Evolutionary conservation across 2,113 vertebrate species (phyloP).

Genomic region (Mesitornis unicolor): DNA sequence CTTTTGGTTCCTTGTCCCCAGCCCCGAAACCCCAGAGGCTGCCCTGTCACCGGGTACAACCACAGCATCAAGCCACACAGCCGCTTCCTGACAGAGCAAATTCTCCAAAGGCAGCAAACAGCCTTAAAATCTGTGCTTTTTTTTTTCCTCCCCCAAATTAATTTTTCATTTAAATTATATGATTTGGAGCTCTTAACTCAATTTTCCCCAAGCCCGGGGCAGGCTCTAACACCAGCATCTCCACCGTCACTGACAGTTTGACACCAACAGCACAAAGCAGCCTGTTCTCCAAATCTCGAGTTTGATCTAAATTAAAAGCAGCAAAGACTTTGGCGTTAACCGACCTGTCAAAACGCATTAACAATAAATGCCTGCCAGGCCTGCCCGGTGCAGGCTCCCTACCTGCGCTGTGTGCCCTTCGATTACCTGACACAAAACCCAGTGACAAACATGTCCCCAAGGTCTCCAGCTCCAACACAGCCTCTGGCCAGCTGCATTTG

Average conservation of each 20-base stretch:
- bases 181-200: neutral
- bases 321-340: slow-evolving; percentile 7
- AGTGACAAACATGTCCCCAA: neutral
- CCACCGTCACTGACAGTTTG: neutral
- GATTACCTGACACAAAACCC: neutral
- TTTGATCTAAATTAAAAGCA: slow-evolving; percentile 62
- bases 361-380: slow-evolving; percentile 12
- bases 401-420: neutral
- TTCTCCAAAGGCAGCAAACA: neutral
- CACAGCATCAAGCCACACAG: neutral
- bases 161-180: neutral
- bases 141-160: neutral
- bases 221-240: neutral
- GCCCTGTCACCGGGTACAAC: neutral
- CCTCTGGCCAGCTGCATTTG: neutral
- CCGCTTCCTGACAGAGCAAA: neutral
- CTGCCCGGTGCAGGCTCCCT: neutral
- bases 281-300: slow-evolving; percentile 23
- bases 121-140: neutral
- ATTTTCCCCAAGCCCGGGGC: neutral
- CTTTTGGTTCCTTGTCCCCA: neutral
- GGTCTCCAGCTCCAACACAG: neutral
- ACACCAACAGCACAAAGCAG: slow-evolving; percentile 27
- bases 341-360: slow-evolving; percentile 32
- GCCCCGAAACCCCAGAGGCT: neutral